Evolutionary conservation across 2,888 invertebrate genomes (phyloP).

Genomic region (Xestia xanthographa): DNA sequence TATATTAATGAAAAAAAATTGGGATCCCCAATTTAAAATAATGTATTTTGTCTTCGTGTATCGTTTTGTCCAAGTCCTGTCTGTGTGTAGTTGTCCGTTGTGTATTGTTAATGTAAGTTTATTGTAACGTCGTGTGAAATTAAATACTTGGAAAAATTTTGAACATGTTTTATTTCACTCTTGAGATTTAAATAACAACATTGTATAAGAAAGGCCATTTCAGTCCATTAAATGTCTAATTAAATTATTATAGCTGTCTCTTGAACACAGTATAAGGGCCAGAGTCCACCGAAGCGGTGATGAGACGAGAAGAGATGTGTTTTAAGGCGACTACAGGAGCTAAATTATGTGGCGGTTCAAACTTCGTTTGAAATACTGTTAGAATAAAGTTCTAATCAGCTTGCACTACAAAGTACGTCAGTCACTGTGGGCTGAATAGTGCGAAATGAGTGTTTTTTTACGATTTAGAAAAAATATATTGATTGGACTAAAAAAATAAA

Average conservation of each 20-base stretch:
- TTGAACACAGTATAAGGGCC: neutral
- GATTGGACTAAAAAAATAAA: no score
- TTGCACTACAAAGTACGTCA: no score
- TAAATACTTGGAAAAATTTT: constrained; percentile 37
- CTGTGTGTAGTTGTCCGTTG: constrained; percentile 36
- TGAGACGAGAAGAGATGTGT: no score
- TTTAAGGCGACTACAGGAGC: no score
- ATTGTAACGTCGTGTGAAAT: constrained; percentile 59
- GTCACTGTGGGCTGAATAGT: no score
- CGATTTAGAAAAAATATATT: no score
- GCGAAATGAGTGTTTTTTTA: no score
- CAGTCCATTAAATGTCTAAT: neutral
- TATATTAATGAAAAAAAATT: constrained; percentile 30
- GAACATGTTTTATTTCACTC: neutral
- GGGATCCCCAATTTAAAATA: constrained; percentile 10
- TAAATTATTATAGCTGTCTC: neutral
- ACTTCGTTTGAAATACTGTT: no score
- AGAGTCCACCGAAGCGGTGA: no score
- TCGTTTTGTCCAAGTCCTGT: constrained; percentile 29
- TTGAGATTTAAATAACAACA: neutral
- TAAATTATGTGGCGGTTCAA: no score
- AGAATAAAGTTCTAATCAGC: no score
- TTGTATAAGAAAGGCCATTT: neutral
- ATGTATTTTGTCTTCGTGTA: constrained; percentile 40
- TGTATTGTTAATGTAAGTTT: constrained; percentile 63